Percentiles rank a stretch among this genome's conserved stretches.
Evolutionary conservation across 2,888 invertebrate species (phyloP).

Genomic region (Drosophila emarginata): DNA sequence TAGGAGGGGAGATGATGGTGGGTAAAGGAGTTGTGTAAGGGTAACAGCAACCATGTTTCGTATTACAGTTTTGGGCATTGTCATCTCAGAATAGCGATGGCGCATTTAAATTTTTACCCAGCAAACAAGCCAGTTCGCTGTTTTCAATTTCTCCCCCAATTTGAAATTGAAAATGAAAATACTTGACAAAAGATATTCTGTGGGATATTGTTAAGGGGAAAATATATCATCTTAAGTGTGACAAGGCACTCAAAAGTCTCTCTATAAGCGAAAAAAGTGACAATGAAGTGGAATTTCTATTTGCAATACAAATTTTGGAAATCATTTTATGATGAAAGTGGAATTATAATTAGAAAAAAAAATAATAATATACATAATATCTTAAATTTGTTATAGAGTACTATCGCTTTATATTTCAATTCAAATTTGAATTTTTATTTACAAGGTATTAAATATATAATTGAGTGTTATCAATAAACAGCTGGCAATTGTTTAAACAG

Average conservation of each 20-base stretch:
- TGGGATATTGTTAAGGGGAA: not conserved
- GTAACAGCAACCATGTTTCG: constrained; percentile 7
- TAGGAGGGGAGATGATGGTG: constrained; percentile 53
- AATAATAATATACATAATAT: no score
- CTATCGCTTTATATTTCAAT: no score
- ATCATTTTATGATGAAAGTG: no score
- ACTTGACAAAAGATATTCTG: constrained; percentile 4
- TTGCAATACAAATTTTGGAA: not conserved
- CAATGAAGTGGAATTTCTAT: not conserved
- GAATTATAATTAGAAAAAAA: no score
- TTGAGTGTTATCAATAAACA: no score
- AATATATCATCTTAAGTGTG: not conserved
- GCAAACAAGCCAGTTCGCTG: constrained; percentile 28
- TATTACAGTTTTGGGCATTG: constrained; percentile 6
- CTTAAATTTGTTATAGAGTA: no score
- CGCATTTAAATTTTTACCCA: constrained; percentile 12
- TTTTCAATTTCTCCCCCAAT: constrained; percentile 25
- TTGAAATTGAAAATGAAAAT: constrained; percentile 9
- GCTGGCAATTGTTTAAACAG: not conserved
- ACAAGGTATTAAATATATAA: no score
- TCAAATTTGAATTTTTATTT: no score
- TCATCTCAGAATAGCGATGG: not conserved
- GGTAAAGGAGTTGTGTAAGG: constrained; percentile 17
- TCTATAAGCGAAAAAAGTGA: not conserved
- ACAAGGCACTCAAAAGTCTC: not conserved